Base-by-base conservation (phyloP, 2,797 vertebrate species). In the Brachyalestes nurse region DNA sequence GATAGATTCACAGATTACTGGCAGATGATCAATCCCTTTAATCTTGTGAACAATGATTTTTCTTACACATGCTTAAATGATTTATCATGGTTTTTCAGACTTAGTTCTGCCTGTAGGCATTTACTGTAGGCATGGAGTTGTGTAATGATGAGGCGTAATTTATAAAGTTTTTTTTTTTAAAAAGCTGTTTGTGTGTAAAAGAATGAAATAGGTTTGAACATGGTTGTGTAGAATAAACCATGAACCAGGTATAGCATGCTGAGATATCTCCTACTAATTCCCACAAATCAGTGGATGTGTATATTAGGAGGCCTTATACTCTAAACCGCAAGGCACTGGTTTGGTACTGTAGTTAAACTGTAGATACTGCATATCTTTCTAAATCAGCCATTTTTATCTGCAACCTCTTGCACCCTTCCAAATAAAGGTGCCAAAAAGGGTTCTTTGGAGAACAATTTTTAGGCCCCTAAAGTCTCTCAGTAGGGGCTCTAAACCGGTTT, bases 321-420 rank as follows among this genome's bases (percentile, higher is more conserved):
- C 16, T 67, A 73, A 70, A 82, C 67, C 75, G 60, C 6, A 40
- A 69, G 69, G 53, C 71, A 28, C 28, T n/a, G 34, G 66, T 64
- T 60, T 34, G 42, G 76, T 81, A 77, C 81, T 86, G 78, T 83
- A 76, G 34, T 58, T 61, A 28, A n/a, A n/a, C n/a, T n/a, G n/a
- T n/a, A n/a, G n/a, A n/a, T n/a, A n/a, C n/a, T 77, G 28, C 13
- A 49, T 53, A 34, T 62, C 61, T 17, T 72, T 75, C 10, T 45
- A 61, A 79, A 60, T 69, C 21, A 73, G 40, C 61, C 16, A 62
- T 76, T 79, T 77, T 57, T 21, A 8, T 34, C 34, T 34, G 34
- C 4, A 66, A 16, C 14, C n/a, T 6, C 5, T 13, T n/a, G 6
- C 19, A 57, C 53, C 19, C 53, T 51, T 51, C 1, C 19, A 57